These are phyloP conservation scores for Drosophila mimica DNA, from an alignment of 2,888 invertebrate genomes.

Conservation along the genomic window DNA sequence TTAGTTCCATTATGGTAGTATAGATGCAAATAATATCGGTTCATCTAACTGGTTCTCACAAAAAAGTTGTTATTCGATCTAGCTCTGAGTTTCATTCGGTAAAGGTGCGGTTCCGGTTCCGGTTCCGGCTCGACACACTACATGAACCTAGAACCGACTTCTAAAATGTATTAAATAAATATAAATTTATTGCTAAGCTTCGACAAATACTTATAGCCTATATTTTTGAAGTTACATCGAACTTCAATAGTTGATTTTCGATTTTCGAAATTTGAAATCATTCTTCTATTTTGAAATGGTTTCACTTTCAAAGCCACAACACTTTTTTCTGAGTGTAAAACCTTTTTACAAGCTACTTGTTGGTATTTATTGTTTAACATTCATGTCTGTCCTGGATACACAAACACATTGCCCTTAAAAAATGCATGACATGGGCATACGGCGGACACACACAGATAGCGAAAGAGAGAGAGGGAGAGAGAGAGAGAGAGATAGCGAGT, in stretches of 20 bases:
- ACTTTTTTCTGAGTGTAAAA: not conserved
- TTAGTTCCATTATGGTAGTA: no score
- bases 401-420: conserved; percentile 37
- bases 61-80: not conserved
- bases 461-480: no score
- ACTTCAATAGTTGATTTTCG: not conserved
- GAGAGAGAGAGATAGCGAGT: not conserved
- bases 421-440: conserved; percentile 50
- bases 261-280: not conserved
- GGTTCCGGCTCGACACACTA: not conserved
- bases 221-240: not conserved
- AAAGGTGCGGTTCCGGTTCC: not conserved
- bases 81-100: no score
- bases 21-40: not conserved
- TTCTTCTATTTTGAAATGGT: not conserved
- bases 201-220: no score
- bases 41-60: no score
- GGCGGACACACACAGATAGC: conserved; percentile 13
- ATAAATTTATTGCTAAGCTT: no score
- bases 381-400: conserved; percentile 35
- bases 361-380: conserved; percentile 61
- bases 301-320: not conserved
- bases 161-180: no score
- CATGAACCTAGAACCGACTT: no score
- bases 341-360: conserved; percentile 27